Conservation (phyloP, 2,888 invertebrate genomes). For the Lycophotia porphyrea region DNA sequence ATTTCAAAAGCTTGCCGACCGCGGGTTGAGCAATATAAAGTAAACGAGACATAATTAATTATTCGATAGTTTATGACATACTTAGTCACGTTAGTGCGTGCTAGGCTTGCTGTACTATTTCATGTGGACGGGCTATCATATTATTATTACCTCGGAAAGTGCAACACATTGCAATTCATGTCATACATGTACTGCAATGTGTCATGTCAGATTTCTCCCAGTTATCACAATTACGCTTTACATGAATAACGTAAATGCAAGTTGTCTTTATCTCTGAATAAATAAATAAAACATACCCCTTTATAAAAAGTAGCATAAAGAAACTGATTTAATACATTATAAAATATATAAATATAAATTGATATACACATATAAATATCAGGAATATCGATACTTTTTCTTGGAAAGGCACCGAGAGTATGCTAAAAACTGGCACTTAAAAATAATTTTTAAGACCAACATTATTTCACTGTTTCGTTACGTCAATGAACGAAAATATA, state of each 20-base stretch:
- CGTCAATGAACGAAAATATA: conserved; percentile 32
- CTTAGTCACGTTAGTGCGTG: conserved; percentile 26
- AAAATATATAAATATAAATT: conserved; percentile 48
- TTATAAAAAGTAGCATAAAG: conserved; percentile 47
- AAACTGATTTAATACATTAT: conserved; percentile 51
- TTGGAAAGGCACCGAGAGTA: conserved; percentile 58
- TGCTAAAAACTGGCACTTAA: conserved; percentile 43
- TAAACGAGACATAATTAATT: neutral
- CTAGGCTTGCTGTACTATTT: conserved; percentile 29
- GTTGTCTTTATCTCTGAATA: conserved; percentile 35
- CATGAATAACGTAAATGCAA: conserved; percentile 47
- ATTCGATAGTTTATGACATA: conserved; percentile 13
- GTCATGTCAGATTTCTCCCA: conserved; percentile 29
- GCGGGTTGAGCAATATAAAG: neutral
- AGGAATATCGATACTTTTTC: conserved; percentile 45
- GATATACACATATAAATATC: conserved; percentile 25
- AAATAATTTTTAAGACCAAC: conserved; percentile 48
- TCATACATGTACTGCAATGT: conserved; percentile 37
- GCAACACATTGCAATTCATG: conserved; percentile 36
- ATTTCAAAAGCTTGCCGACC: neutral
- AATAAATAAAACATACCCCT: conserved; percentile 53
- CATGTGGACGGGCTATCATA: conserved; percentile 8
- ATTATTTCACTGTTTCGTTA: conserved; percentile 33
- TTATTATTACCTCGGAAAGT: conserved; percentile 11
- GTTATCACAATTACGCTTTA: conserved; percentile 43